Evolutionary conservation across 2,888 invertebrate species (phyloP).

Genomic region (Drosophila seclusa): DNA sequence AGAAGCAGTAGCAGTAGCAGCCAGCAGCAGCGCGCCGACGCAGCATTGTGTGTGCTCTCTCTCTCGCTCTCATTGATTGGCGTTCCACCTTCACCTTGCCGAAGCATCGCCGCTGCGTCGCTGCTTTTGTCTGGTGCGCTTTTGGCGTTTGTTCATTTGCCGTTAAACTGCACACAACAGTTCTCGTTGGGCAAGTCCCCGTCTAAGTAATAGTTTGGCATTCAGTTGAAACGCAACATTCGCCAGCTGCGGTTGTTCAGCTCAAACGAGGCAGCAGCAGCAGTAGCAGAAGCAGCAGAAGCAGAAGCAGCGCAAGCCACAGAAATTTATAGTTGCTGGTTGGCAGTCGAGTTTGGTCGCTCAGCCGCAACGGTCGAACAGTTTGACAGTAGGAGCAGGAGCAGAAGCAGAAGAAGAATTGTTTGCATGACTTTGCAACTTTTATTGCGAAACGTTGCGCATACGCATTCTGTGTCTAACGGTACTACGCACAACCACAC

Average conservation of each 20-base stretch:
- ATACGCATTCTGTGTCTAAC: constrained; percentile 66
- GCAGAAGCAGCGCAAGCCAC: constrained; percentile 19
- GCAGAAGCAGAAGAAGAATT: not conserved
- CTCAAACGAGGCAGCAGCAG: constrained; percentile 31
- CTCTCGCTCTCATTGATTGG: constrained; percentile 57
- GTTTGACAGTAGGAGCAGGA: not conserved
- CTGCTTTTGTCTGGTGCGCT: constrained; percentile 29
- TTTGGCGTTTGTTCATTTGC: constrained; percentile 42
- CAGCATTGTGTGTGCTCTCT: constrained; percentile 43
- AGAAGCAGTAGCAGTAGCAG: constrained; percentile 30
- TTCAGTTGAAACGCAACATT: constrained; percentile 84
- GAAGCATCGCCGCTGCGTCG: constrained; percentile 41
- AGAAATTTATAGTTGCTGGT: constrained; percentile 26
- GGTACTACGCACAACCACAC: constrained; percentile 21
- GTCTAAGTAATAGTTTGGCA: constrained; percentile 57
- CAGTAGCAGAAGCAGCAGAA: constrained; percentile 1
- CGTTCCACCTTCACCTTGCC: constrained; percentile 68
- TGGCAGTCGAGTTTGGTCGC: constrained; percentile 63
- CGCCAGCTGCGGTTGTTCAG: constrained; percentile 83
- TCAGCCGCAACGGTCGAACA: constrained; percentile 66
- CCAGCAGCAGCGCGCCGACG: constrained; percentile 60
- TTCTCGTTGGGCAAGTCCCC: constrained; percentile 84
- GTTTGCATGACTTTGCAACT: not conserved
- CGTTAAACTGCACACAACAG: constrained; percentile 72
- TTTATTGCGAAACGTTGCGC: constrained; percentile 57